Evolutionary conservation across 2,113 vertebrate genomes (phyloP).

Genomic region (Dipodomys spectabilis): DNA sequence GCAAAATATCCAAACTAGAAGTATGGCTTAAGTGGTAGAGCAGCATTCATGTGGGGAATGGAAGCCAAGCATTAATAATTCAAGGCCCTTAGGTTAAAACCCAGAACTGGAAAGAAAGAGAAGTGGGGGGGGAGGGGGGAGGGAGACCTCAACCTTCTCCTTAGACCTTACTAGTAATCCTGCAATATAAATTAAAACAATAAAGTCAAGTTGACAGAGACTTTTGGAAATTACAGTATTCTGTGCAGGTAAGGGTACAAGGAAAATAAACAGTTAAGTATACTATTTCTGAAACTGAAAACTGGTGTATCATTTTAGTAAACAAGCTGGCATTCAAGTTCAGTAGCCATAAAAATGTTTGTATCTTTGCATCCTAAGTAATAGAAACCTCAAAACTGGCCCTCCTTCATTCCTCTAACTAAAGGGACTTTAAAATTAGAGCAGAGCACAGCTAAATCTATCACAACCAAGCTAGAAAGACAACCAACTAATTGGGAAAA

Average conservation of each 20-base stretch:
- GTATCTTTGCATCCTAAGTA: not conserved
- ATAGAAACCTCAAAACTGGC: not conserved
- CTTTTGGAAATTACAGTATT: not conserved
- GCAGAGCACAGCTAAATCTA: not conserved
- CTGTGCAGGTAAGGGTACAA: not conserved
- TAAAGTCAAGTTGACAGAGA: not conserved
- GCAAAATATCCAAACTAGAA: no score
- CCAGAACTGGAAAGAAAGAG: no score
- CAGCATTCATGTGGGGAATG: no score
- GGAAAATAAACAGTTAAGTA: not conserved
- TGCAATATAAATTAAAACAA: conserved; percentile 21
- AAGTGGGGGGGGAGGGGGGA: no score
- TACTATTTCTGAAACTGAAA: not conserved
- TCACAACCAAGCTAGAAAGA: no score
- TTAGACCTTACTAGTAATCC: not conserved
- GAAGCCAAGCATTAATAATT: no score
- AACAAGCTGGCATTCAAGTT: not conserved
- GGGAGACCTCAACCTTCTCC: not conserved
- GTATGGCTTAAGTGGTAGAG: no score
- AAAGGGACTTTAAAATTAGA: not conserved
- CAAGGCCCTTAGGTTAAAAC: no score
- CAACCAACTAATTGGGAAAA: no score
- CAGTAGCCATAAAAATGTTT: not conserved
- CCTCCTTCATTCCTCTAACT: not conserved
- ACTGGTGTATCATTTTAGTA: not conserved